Evolutionary conservation across 2,888 invertebrate species (phyloP).

Genomic region (Mesorhabditis sp.): DNA sequence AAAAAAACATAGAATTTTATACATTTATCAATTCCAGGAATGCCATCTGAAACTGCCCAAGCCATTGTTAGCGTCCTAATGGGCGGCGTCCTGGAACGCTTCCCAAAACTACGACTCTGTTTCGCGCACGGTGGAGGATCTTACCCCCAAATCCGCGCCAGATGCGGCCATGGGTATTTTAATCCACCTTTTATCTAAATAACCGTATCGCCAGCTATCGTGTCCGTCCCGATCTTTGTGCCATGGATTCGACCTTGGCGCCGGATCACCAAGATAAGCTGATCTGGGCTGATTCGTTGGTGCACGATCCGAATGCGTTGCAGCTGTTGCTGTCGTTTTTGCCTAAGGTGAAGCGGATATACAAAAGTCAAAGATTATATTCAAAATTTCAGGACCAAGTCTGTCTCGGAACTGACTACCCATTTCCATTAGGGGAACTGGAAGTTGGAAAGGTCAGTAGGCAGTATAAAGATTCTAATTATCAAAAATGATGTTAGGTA

Average conservation of each 20-base stretch:
- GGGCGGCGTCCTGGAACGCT: slow-evolving; percentile 63
- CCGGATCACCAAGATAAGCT: slow-evolving; percentile 61
- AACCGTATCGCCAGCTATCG: slow-evolving; percentile 21
- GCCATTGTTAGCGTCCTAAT: slow-evolving; percentile 64
- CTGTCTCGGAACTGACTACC: slow-evolving; percentile 65
- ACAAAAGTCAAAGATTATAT: neutral
- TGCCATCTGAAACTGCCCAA: slow-evolving; percentile 66
- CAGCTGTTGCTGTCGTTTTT: slow-evolving; percentile 62
- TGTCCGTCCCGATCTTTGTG: slow-evolving; percentile 65
- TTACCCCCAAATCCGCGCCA: slow-evolving; percentile 64
- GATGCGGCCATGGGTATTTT: slow-evolving; percentile 62
- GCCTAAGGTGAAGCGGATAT: slow-evolving; percentile 59
- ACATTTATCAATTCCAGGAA: slow-evolving; percentile 58
- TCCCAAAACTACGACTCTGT: slow-evolving; percentile 63
- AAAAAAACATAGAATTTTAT: neutral
- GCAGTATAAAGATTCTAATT: neutral
- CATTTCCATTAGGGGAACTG: slow-evolving; percentile 65
- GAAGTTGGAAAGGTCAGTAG: slow-evolving; percentile 56
- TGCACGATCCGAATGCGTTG: slow-evolving; percentile 63
- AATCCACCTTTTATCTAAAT: neutral
- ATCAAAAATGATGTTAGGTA: slow-evolving; percentile 10
- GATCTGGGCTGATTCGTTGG: slow-evolving; percentile 64
- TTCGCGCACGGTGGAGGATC: slow-evolving; percentile 65
- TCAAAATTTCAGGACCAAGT: slow-evolving; percentile 60
- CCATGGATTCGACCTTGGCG: slow-evolving; percentile 59